Percentiles rank a stretch among this genome's conserved stretches.
phyloP scores from a whole-genome alignment of 2,797 vertebrate genomes.

The Notolabrus celidotus region DNA sequence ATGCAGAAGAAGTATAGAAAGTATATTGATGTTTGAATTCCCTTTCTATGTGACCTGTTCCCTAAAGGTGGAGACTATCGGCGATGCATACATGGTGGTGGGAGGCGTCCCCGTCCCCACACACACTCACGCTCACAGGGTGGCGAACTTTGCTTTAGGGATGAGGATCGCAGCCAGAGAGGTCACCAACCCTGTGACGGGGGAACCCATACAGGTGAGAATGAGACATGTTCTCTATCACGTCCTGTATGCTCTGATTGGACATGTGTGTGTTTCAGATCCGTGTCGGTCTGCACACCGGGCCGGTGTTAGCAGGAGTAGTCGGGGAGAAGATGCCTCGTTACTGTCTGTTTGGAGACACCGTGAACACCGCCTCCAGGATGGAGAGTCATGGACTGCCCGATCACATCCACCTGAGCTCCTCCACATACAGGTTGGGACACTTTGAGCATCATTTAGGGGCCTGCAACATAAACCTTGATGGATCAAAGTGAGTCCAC shows the following conservation, averaged over 20 bases:
- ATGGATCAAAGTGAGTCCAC: too few relatives aligned
- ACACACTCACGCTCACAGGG: slow-evolving; percentile 77
- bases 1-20: too few relatives aligned
- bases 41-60: neutral
- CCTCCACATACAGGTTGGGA: slow-evolving; percentile 75
- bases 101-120: slow-evolving; percentile 79
- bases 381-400: slow-evolving; percentile 86
- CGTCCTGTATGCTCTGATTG: neutral
- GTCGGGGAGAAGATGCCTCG: slow-evolving; percentile 88
- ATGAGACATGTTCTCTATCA: neutral
- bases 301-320: slow-evolving; percentile 81
- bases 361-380: slow-evolving; percentile 84
- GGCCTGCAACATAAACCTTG: too few relatives aligned
- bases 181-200: slow-evolving; percentile 79
- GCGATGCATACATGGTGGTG: slow-evolving; percentile 87
- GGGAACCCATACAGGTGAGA: slow-evolving; percentile 78
- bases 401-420: slow-evolving; percentile 83
- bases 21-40: too few relatives aligned
- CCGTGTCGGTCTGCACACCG: slow-evolving; percentile 84
- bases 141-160: slow-evolving; percentile 85
- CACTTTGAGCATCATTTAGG: too few relatives aligned
- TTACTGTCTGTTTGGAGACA: slow-evolving; percentile 85
- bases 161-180: slow-evolving; percentile 84
- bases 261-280: slow-evolving; percentile 68
- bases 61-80: slow-evolving; percentile 84